phyloP scores from a whole-genome alignment of 2,888 invertebrate genomes.

The Dusona sp. region DNA sequence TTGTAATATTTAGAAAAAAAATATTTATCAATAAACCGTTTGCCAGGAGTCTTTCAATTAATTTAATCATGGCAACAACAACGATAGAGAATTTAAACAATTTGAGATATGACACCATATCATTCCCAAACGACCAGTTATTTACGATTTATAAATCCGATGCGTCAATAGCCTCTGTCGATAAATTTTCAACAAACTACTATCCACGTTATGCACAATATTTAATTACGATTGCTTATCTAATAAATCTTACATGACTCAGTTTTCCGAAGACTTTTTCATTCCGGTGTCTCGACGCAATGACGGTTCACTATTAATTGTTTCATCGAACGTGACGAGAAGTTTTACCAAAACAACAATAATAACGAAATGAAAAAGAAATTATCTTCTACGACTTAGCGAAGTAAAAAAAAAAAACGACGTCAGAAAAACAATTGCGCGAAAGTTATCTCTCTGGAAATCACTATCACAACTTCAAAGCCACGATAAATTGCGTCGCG shows the following conservation, averaged over 20 bases:
- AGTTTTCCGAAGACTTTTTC: neutral
- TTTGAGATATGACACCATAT: neutral
- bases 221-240: neutral
- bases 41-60: neutral
- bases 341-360: neutral
- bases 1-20: no score
- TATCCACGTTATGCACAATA: slow-evolving; percentile 1
- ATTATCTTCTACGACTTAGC: neutral
- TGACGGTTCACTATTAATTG: neutral
- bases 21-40: neutral
- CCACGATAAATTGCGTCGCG: neutral
- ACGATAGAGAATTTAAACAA: neutral
- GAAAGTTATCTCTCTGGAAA: neutral
- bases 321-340: neutral
- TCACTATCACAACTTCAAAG: neutral
- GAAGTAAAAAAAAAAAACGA: neutral
- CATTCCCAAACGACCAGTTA: neutral
- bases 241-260: slow-evolving; percentile 44
- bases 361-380: neutral
- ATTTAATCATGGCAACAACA: neutral
- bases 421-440: neutral
- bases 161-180: neutral
- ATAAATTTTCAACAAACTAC: neutral
- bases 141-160: neutral
- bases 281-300: neutral